phyloP scores from a whole-genome alignment of 2,888 invertebrate genomes.

The Embidobia sp. region DNA sequence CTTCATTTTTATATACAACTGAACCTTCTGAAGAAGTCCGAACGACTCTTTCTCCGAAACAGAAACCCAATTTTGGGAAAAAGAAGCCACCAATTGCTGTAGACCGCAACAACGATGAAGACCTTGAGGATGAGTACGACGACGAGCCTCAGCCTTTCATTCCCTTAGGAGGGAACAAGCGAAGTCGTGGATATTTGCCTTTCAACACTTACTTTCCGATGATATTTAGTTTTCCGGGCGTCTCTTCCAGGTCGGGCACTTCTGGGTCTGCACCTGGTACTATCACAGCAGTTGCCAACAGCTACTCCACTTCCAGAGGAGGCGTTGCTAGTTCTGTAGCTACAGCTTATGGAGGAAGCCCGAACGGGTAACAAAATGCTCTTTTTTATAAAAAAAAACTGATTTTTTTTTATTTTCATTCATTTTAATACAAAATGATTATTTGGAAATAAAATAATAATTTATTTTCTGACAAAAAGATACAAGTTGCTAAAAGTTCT shows the following conservation, averaged over 20 bases:
- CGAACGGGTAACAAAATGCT: constrained; percentile 68
- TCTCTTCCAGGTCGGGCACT: constrained; percentile 78
- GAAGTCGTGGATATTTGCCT: constrained; percentile 76
- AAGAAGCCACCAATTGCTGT: constrained; percentile 70
- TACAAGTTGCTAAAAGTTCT: no score
- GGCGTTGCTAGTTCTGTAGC: constrained; percentile 89
- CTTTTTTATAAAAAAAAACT: no score
- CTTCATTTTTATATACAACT: constrained; percentile 16
- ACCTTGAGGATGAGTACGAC: constrained; percentile 81
- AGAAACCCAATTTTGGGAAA: constrained; percentile 60
- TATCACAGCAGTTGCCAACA: constrained; percentile 88
- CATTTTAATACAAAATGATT: no score
- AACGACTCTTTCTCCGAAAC: constrained; percentile 14
- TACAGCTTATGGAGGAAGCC: constrained; percentile 86
- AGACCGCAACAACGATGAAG: constrained; percentile 81
- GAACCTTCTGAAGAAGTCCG: constrained; percentile 13
- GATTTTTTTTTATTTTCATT: no score
- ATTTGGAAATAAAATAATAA: no score
- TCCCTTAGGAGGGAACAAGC: constrained; percentile 69
- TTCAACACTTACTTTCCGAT: constrained; percentile 86
- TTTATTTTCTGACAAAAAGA: no score
- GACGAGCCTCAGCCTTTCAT: constrained; percentile 72
- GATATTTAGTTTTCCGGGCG: constrained; percentile 83
- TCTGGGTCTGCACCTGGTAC: constrained; percentile 83
- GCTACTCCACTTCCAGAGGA: constrained; percentile 87